These are phyloP conservation scores for Digitonthophagus gazella DNA, from an alignment of 2,888 invertebrate genomes.

Conservation along the genomic window DNA sequence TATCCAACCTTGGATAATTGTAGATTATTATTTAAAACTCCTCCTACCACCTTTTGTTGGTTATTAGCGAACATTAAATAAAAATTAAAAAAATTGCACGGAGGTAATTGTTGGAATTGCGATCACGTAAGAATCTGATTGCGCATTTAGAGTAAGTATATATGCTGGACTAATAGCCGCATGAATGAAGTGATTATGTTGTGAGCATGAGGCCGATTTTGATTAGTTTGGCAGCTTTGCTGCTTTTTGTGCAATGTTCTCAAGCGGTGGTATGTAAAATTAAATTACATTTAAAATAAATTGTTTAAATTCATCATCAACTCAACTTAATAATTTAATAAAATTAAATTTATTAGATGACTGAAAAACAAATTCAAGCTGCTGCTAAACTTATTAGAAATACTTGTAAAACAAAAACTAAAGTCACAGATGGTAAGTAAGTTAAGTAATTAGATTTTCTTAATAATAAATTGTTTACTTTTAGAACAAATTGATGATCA, in stretches of 20 bases:
- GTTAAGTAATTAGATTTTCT: constrained; percentile 15
- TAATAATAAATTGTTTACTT: constrained; percentile 12
- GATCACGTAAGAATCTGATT: background rate
- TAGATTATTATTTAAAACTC: background rate
- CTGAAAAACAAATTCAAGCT: constrained; percentile 58
- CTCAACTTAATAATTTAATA: constrained; percentile 10
- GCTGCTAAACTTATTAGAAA: constrained; percentile 62
- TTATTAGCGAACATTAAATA: constrained; percentile 2
- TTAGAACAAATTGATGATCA: constrained; percentile 35
- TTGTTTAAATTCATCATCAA: too few species aligned
- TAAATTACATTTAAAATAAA: background rate
- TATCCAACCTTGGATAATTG: background rate
- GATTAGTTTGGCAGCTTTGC: constrained; percentile 1
- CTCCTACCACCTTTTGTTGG: background rate
- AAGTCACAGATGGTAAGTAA: constrained; percentile 55
- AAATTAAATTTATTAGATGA: constrained; percentile 31
- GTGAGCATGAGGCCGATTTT: background rate
- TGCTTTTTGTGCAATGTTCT: background rate
- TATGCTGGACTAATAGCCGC: background rate
- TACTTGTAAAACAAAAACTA: constrained; percentile 62
- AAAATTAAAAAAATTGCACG: background rate
- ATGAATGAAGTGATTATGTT: background rate
- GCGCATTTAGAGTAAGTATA: background rate
- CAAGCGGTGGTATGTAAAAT: background rate
- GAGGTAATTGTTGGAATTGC: constrained; percentile 1